Evolutionary conservation across 2,113 vertebrate species (phyloP), one percentile per base, ranked within the genome.

Genomic region (Megaleporinus macrocephalus): DNA sequence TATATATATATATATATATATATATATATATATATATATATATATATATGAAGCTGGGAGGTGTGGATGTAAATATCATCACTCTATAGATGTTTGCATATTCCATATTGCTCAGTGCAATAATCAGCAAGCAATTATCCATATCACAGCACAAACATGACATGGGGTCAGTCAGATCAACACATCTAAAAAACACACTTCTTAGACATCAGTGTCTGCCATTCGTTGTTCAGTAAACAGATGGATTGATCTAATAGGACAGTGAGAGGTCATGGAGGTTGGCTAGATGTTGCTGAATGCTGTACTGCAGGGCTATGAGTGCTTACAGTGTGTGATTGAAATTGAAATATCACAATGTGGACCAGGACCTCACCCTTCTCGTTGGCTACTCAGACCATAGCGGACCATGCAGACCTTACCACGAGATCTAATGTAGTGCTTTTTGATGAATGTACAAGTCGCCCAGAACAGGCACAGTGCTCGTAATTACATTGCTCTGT

Each of bases 301-400:
- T 33, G 29, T 33, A 26, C n/a, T 15, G 30, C 77, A 57, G 78
- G 30, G 69, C 53, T 44, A 26, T 15, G 30, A 75, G 41, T 69
- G 33, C 27, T 22, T 29, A 14, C 13, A 74, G 53, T 49, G 66
- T 65, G 55, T 29, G 81, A 82, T 82, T 77, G 53, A 77, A 55
- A 82, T 55, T 62, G 66, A 83, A 75, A 77, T 49, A 66, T 83
- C 74, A 78, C 65, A 70, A 26, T 47, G 51, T 70, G 78, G 44
- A n/a, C 18, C 78, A 41, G 66, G 68, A 79, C 55, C 72, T 26
- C 33, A 62, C 59, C 59, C 68, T 26, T 13, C 1, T 22, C 4
- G 0, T 61, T 61, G 12, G 57, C 13, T 61, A 72, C 53, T 80
- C 36, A 55, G 20, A 30, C 78, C 30, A 3, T 49, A 49, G 68